Conservation (phyloP, 2,888 invertebrate species). For the Coelogynopora nodosa region DNA sequence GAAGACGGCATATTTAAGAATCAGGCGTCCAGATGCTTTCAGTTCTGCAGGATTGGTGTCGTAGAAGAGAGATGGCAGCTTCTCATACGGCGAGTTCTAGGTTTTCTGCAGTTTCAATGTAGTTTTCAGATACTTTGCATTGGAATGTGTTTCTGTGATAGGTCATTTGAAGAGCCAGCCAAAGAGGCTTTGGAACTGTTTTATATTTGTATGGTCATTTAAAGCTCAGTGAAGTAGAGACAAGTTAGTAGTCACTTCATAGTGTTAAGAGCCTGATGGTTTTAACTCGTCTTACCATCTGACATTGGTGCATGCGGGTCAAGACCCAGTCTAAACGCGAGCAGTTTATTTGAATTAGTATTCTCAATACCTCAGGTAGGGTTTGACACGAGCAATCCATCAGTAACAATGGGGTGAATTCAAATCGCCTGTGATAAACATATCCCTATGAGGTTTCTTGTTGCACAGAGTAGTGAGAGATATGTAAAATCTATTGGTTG, state of each 20-base stretch:
- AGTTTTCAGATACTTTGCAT: background rate
- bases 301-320: background rate
- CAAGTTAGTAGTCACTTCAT: background rate
- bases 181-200: background rate
- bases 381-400: background rate
- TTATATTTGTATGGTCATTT: slow-evolving; percentile 14
- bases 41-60: slow-evolving; percentile 1
- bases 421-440: background rate
- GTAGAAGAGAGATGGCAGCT: slow-evolving; percentile 23
- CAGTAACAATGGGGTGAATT: background rate
- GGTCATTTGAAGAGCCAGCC: background rate
- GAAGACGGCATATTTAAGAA: slow-evolving; percentile 1
- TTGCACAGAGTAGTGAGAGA: background rate
- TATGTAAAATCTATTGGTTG: background rate
- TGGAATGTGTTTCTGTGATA: background rate
- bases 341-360: background rate
- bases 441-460: background rate
- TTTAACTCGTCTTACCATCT: background rate
- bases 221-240: background rate
- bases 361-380: background rate
- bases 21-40: background rate
- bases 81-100: background rate
- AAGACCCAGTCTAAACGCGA: background rate
- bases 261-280: slow-evolving; percentile 7
- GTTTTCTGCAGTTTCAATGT: background rate